Conservation (phyloP, 2,797 vertebrate species). For the Anguilla marmorata region DNA sequence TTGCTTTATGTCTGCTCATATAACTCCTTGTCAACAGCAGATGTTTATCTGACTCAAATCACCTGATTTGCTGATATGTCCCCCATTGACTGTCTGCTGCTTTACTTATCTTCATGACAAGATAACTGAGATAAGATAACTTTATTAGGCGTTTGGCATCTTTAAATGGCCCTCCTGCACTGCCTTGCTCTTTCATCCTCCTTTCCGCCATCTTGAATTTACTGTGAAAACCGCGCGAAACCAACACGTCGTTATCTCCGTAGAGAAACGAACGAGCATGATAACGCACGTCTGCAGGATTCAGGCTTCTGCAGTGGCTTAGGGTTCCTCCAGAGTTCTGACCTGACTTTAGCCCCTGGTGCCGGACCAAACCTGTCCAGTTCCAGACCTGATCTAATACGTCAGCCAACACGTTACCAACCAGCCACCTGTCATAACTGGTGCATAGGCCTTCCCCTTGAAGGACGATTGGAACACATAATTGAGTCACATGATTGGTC, state of each 20-base stretch:
- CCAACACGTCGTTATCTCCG: neutral
- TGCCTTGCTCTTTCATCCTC: too few relatives aligned
- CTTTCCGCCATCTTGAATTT: neutral
- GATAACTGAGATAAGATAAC: neutral
- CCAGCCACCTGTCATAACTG: neutral
- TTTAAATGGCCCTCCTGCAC: neutral
- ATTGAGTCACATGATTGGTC: neutral
- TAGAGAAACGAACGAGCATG: neutral
- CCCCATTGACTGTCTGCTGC: neutral
- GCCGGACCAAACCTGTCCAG: neutral
- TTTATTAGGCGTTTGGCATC: neutral
- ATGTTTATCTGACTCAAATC: neutral
- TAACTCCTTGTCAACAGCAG: neutral
- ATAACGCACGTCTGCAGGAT: neutral
- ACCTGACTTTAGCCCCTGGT: neutral
- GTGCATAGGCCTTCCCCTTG: neutral
- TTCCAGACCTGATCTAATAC: neutral
- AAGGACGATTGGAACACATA: neutral
- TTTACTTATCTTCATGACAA: neutral
- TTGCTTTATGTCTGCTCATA: slow-evolving; percentile 13
- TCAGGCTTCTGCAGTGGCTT: neutral
- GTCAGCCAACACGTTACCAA: neutral
- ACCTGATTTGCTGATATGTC: neutral
- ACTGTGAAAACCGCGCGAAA: neutral
- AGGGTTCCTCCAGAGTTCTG: neutral